Evolutionary conservation across 2,888 invertebrate genomes (phyloP).

Genomic region (Macrophya alboannulata): DNA sequence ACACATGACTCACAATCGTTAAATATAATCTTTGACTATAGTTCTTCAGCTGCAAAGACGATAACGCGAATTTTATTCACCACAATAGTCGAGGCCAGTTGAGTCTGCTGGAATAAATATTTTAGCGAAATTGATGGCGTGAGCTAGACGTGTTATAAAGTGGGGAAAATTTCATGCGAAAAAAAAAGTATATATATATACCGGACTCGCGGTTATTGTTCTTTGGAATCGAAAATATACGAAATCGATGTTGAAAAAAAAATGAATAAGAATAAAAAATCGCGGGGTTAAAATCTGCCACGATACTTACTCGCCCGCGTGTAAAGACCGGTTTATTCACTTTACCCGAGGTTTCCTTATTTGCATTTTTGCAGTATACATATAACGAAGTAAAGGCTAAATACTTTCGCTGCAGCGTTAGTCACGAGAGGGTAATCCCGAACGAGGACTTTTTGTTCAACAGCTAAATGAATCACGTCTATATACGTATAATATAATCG

Average conservation of each 20-base stretch:
- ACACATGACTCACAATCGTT: neutral
- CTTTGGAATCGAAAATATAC: neutral
- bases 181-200: too few relatives aligned
- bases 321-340: constrained; percentile 15
- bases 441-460: neutral
- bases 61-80: neutral
- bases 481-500: neutral
- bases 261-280: neutral
- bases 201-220: neutral
- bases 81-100: neutral
- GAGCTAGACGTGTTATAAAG: neutral
- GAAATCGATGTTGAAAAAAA: neutral
- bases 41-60: neutral
- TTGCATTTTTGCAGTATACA: neutral
- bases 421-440: constrained; percentile 32
- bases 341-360: neutral
- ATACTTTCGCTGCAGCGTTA: constrained; percentile 30
- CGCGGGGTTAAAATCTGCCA: neutral
- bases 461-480: constrained; percentile 18
- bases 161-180: neutral
- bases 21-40: constrained; percentile 3
- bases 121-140: neutral
- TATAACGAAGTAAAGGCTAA: neutral
- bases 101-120: neutral
- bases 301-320: neutral